These are phyloP conservation scores for Scortum barcoo DNA, from an alignment of 2,113 vertebrate genomes.

Conservation along the genomic window DNA sequence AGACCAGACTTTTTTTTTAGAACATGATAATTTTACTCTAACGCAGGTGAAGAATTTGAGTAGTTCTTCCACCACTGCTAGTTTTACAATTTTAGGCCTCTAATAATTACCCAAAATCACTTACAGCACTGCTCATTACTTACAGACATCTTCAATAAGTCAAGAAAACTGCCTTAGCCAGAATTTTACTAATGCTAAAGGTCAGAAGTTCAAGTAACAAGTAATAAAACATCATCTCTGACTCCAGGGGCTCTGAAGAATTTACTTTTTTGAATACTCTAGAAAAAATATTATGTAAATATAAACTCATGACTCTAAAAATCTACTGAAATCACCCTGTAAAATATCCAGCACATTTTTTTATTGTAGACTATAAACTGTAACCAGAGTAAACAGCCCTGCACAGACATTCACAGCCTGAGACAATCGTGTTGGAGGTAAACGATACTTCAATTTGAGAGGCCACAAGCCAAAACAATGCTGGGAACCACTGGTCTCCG, in stretches of 20 bases:
- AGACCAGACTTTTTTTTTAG: too few relatives aligned
- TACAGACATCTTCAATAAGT: not conserved
- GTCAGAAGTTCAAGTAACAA: not conserved
- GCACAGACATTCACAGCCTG: not conserved
- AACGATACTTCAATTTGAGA: not conserved
- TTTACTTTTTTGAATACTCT: not conserved
- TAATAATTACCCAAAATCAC: not conserved
- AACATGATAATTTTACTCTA: too few relatives aligned
- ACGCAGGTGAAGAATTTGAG: too few relatives aligned
- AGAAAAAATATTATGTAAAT: not conserved
- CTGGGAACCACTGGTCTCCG: not conserved
- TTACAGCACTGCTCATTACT: not conserved
- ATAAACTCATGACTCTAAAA: not conserved
- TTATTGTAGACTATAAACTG: not conserved
- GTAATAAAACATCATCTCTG: not conserved
- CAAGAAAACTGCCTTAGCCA: not conserved
- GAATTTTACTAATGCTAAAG: not conserved
- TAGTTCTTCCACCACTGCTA: too few relatives aligned
- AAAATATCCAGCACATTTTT: not conserved
- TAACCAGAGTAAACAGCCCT: too few relatives aligned
- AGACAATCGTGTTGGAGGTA: not conserved
- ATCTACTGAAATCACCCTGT: not conserved
- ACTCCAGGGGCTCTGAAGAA: not conserved
- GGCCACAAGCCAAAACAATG: not conserved
- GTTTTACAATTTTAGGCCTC: not conserved